Evolutionary conservation across 2,113 vertebrate species (phyloP).

Genomic region (Hippocampus guttulatus): DNA sequence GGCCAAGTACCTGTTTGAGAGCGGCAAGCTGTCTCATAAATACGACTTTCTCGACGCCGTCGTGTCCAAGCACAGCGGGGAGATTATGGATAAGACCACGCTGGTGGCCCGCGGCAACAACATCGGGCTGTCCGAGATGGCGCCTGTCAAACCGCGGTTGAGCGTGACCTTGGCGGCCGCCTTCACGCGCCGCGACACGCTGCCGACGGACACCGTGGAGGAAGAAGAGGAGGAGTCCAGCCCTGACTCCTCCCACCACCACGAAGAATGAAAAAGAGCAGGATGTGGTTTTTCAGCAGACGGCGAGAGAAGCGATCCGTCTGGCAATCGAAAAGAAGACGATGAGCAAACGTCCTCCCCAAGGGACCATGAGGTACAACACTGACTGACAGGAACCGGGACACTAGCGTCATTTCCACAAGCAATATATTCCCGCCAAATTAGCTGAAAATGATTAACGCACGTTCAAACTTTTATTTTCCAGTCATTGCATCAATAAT

Average conservation of each 20-base stretch:
- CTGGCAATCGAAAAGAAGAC: constrained; percentile 12
- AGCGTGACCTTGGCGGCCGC: constrained; percentile 84
- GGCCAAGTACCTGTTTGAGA: constrained; percentile 95
- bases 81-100: constrained; percentile 97
- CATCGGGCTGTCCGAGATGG: constrained; percentile 89
- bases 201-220: constrained; percentile 66
- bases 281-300: constrained; percentile 21
- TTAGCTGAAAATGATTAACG: neutral
- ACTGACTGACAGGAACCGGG: constrained; percentile 19
- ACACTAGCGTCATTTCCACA: constrained; percentile 23
- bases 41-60: constrained; percentile 93
- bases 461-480: neutral
- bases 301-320: constrained; percentile 11
- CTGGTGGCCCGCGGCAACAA: constrained; percentile 91
- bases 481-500: neutral
- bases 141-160: constrained; percentile 84
- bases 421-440: neutral
- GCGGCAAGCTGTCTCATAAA: constrained; percentile 88
- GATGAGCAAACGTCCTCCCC: constrained; percentile 8
- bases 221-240: constrained; percentile 82
- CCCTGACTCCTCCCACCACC: constrained; percentile 83
- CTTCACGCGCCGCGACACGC: constrained; percentile 89
- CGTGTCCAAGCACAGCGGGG: constrained; percentile 87
- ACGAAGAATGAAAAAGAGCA: constrained; percentile 67
- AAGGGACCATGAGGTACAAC: constrained; percentile 29